A percentile compares a stretch with the other conserved stretches of the same genome.
phyloP scores from a whole-genome alignment of 2,113 vertebrate species.

The Pao palembangensis region DNA sequence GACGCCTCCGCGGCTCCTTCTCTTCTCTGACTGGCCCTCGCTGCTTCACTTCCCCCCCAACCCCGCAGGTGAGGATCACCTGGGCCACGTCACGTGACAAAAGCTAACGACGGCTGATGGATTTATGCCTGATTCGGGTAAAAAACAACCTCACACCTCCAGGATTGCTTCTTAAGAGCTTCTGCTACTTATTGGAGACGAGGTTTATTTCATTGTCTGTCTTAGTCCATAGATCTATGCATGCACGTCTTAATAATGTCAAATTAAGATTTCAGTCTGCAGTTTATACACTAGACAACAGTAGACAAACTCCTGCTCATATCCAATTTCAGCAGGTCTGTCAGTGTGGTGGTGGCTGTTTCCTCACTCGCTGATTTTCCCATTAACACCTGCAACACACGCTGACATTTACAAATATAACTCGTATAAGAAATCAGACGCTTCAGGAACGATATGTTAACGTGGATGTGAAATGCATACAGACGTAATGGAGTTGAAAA shows the following conservation, averaged over 20 bases:
- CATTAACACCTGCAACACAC: not conserved
- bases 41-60: constrained; percentile 10
- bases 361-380: constrained; percentile 1
- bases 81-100: constrained; percentile 4
- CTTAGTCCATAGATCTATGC: too few species aligned
- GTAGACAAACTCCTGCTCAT: not conserved
- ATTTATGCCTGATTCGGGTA: constrained; percentile 30
- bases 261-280: not conserved
- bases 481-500: constrained; percentile 6
- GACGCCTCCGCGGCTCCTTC: constrained; percentile 59
- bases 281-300: not conserved
- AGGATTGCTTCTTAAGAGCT: too few species aligned
- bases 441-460: too few species aligned
- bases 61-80: not conserved
- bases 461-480: too few species aligned
- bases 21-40: constrained; percentile 32
- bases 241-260: too few species aligned
- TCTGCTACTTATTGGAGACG: too few species aligned
- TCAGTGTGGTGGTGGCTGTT: not conserved
- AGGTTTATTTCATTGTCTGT: too few species aligned
- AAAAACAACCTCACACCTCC: constrained; percentile 2
- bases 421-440: too few species aligned
- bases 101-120: constrained; percentile 28
- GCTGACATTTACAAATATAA: not conserved
- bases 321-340: constrained; percentile 2